phyloP scores from a whole-genome alignment of 2,797 vertebrate species.

The Linurgus olivaceus region DNA sequence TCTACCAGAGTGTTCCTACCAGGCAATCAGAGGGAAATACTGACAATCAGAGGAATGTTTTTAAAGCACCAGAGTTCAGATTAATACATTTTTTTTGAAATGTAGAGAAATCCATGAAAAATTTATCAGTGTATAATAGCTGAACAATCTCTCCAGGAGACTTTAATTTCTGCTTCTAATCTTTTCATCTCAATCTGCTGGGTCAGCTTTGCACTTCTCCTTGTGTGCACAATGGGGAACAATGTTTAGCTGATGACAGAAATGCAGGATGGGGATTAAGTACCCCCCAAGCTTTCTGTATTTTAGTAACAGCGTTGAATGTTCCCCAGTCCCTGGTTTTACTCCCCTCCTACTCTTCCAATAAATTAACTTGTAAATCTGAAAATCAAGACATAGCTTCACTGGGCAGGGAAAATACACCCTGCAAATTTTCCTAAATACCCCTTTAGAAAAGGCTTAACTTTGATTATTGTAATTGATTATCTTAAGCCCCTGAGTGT shows the following conservation, averaged over 20 bases:
- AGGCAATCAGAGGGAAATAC: not conserved
- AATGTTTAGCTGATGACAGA: conserved; percentile 52
- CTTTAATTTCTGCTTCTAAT: conserved; percentile 62
- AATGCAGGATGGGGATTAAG: conserved; percentile 38
- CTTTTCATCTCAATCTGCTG: conserved; percentile 55
- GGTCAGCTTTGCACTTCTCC: conserved; percentile 54
- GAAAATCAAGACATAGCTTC: conserved; percentile 40
- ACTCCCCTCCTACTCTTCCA: not conserved
- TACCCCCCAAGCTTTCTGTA: conserved; percentile 16
- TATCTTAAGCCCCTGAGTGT: conserved; percentile 10
- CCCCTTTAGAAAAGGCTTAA: conserved; percentile 19
- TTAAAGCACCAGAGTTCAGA: not conserved
- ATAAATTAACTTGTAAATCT: conserved; percentile 39
- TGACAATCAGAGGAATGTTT: not conserved
- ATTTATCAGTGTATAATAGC: conserved; percentile 51
- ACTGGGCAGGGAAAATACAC: conserved; percentile 10
- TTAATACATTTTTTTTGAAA: conserved; percentile 26
- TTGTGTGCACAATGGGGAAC: conserved; percentile 41
- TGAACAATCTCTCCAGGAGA: conserved; percentile 49
- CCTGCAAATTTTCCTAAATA: conserved; percentile 43
- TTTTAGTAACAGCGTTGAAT: not conserved
- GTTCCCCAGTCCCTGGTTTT: not conserved
- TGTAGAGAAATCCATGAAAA: conserved; percentile 27
- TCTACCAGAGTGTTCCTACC: not conserved
- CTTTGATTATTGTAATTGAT: conserved; percentile 51